A percentile compares a stretch with the other conserved stretches of the same genome.
phyloP scores from a whole-genome alignment of 2,113 vertebrate genomes.

The Athene cunicularia region DNA sequence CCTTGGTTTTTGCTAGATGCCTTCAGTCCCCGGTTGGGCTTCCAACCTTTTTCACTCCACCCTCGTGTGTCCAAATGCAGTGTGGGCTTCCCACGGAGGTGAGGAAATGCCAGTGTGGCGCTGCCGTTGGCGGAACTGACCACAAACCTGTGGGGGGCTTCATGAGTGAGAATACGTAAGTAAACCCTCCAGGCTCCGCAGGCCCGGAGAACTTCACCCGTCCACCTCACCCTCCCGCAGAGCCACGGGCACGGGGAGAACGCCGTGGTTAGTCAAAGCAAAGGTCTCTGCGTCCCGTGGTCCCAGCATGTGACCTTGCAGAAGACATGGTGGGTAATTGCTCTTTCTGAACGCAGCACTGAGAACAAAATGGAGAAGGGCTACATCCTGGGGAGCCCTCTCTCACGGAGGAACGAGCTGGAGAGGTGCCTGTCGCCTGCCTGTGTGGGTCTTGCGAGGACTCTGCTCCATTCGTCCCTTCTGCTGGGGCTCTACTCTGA shows the following conservation, averaged over 20 bases:
- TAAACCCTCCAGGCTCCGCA: neutral
- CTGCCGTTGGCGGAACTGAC: neutral
- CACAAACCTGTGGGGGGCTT: neutral
- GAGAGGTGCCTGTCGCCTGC: neutral
- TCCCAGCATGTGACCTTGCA: neutral
- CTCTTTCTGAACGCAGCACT: neutral
- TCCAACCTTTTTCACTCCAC: neutral
- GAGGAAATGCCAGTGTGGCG: neutral
- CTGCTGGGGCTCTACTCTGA: neutral
- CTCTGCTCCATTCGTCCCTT: neutral
- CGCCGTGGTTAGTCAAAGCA: neutral
- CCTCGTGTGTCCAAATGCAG: neutral
- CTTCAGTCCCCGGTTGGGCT: neutral
- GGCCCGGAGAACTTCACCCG: neutral
- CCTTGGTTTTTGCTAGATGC: neutral
- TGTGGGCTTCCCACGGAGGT: neutral
- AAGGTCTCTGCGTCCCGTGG: accelerated
- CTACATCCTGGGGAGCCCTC: neutral
- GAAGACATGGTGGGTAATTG: neutral
- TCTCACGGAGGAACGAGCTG: neutral
- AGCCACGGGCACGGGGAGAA: too few species aligned
- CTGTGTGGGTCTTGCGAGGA: neutral
- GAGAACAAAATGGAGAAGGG: neutral
- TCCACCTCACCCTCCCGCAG: neutral
- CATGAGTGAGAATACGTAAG: neutral